Evolutionary conservation across 2,113 vertebrate species (phyloP), one percentile per base, ranked within the genome.

Genomic region (Chlorodrepanis virens): DNA sequence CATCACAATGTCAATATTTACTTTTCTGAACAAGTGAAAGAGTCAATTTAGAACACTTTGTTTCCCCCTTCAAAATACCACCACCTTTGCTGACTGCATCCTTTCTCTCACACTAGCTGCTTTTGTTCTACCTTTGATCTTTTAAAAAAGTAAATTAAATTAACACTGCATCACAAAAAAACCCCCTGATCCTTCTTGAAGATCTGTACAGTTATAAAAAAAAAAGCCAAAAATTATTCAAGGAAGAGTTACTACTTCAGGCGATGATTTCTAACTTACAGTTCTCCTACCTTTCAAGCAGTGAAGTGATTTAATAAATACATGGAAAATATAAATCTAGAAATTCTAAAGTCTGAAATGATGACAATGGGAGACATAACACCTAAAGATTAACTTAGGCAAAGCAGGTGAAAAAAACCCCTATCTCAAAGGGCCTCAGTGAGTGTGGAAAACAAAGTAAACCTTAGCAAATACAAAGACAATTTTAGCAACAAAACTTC

Each of bases 341-440:
- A 70, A 74, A 81, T 86, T 52, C 42, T 44, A 3, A n/a, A 67
- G 16, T 9, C 9, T 56, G 15, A 37, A 61, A 56, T 87, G 14
- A 35, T 6, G 22, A n/a, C 28, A 35, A 3, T 4, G 11, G 7
- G 28, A 83, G 21, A 69, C 15, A 45, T 84, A 78, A 49, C 12
- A 83, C 4, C 19, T 28, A 0, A 52, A 53, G 13, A 83, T 15
- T n/a, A 88, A 64, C 28, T 33, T 5, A 37, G 28, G 14, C 16
- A 88, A 82, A 71, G 14, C 1, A 71, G 28, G 29, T 2, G 6
- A 72, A 42, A 42, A 25, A 45, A 13, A 50, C 8, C 4, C 18
- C 45, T 37, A 39, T 22, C 10, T 60, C n/a, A 40, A 65, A 61
- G 8, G 3, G 2, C 2, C 4, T 23, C 6, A 9, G 5, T 2